A percentile compares a stretch with the other conserved stretches of the same genome.
Evolutionary conservation across 2,888 invertebrate genomes (phyloP).

Genomic region (Epinotia nisella): DNA sequence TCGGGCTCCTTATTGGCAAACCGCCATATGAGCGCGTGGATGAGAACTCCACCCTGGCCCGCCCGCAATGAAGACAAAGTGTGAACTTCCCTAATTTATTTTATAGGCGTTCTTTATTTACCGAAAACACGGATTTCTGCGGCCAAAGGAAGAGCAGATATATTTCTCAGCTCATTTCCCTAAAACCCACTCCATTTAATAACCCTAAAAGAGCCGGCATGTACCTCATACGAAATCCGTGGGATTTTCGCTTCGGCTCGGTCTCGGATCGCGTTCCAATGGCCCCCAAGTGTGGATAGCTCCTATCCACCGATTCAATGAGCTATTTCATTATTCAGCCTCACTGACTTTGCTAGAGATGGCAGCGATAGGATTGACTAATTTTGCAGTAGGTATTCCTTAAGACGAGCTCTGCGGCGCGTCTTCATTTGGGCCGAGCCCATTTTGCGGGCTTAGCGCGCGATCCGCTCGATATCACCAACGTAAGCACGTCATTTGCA

Average conservation of each 20-base stretch:
- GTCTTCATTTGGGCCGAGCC: slow-evolving; percentile 73
- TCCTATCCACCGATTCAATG: slow-evolving; percentile 68
- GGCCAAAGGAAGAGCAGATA: slow-evolving; percentile 68
- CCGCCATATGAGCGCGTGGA: slow-evolving; percentile 63
- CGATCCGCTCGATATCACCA: slow-evolving; percentile 68
- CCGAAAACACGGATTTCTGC: slow-evolving; percentile 70
- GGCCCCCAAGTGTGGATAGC: slow-evolving; percentile 67
- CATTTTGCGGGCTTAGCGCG: slow-evolving; percentile 74
- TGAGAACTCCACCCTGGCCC: slow-evolving; percentile 53
- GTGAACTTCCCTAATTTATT: slow-evolving; percentile 74
- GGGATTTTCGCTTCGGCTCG: slow-evolving; percentile 73
- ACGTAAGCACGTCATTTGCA: slow-evolving; percentile 78
- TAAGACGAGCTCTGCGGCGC: slow-evolving; percentile 63
- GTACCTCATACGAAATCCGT: slow-evolving; percentile 80
- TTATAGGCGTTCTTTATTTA: slow-evolving; percentile 72
- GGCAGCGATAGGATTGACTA: slow-evolving; percentile 79
- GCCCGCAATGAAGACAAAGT: slow-evolving; percentile 73
- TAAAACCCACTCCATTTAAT: slow-evolving; percentile 83
- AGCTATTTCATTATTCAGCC: slow-evolving; percentile 82
- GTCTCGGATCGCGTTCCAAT: slow-evolving; percentile 65
- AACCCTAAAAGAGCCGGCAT: slow-evolving; percentile 77
- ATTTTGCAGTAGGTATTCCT: slow-evolving; percentile 71
- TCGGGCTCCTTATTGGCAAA: slow-evolving; percentile 75
- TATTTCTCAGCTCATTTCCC: slow-evolving; percentile 78
- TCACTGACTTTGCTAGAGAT: slow-evolving; percentile 71